Percentiles rank a stretch among this genome's conserved stretches.
phyloP scores from a whole-genome alignment of 2,797 vertebrate genomes.

The Tangara arthus region DNA sequence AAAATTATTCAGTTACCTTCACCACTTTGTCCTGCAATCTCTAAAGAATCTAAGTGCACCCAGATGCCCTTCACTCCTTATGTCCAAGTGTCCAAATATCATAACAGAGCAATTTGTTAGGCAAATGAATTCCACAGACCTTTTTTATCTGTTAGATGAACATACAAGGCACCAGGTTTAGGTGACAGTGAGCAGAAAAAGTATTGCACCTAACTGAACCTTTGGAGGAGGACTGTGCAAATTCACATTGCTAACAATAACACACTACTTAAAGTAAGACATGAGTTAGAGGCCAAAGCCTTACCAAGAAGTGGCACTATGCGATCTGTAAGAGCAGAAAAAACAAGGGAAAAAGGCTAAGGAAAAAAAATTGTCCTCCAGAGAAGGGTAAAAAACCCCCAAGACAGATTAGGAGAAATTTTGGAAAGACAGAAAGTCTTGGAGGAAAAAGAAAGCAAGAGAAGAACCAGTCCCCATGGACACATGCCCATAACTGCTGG shows the following conservation, averaged over 20 bases:
- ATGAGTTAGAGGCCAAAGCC: not conserved
- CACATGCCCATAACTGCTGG: fast-evolving
- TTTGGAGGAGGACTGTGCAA: not conserved
- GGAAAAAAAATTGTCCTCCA: not conserved
- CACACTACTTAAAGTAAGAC: not conserved
- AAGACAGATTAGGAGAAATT: not conserved
- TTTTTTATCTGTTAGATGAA: not conserved
- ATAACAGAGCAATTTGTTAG: not conserved
- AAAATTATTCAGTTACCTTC: not conserved
- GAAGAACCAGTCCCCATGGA: not conserved
- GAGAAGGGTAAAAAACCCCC: not conserved
- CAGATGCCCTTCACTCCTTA: not conserved
- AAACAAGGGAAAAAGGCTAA: not conserved
- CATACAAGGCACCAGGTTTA: not conserved
- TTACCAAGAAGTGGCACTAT: not conserved
- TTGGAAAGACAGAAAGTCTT: not conserved
- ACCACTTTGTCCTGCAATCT: not conserved
- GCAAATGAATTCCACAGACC: not conserved
- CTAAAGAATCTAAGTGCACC: not conserved
- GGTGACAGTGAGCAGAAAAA: not conserved
- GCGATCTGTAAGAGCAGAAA: not conserved
- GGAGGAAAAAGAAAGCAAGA: not conserved
- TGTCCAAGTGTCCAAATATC: not conserved
- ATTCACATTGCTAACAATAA: not conserved
- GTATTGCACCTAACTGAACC: not conserved